These are phyloP conservation scores for Montipora foliosa DNA, from an alignment of 64 coral and sea anemone genomes.

Conservation along the genomic window DNA sequence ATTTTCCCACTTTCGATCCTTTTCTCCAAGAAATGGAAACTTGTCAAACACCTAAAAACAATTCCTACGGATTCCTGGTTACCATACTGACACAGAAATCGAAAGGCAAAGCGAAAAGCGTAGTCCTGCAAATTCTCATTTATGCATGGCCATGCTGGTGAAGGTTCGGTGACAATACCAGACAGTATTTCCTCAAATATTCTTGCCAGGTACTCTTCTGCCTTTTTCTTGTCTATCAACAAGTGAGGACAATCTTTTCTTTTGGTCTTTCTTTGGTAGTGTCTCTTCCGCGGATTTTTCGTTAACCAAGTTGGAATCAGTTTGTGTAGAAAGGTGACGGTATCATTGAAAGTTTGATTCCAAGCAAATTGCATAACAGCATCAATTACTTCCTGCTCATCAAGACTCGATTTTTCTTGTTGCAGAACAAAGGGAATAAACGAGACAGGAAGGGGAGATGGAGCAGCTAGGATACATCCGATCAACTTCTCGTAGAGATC, in stretches of 20 bases:
- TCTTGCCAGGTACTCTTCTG: background rate
- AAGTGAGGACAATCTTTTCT: conserved; percentile 6
- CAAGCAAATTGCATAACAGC: conserved; percentile 32
- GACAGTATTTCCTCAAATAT: background rate
- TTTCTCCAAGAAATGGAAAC: background rate
- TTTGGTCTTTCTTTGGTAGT: background rate
- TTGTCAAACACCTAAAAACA: conserved; percentile 42
- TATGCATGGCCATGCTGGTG: background rate
- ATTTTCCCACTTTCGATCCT: conserved; percentile 1
- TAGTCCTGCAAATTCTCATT: background rate
- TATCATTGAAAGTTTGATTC: background rate
- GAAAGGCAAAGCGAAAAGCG: background rate
- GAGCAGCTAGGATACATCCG: conserved; percentile 47
- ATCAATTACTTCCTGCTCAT: conserved; percentile 41
- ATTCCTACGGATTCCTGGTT: background rate
- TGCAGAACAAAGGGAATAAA: conserved; percentile 40
- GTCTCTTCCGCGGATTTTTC: background rate
- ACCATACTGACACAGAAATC: conserved; percentile 14
- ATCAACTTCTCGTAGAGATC: conserved; percentile 40
- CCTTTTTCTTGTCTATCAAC: conserved; percentile 52
- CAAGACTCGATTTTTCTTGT: background rate
- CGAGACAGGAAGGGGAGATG: conserved; percentile 45
- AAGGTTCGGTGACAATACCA: background rate
- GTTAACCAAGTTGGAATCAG: conserved; percentile 57
- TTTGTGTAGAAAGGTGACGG: conserved; percentile 47